Evolutionary conservation across 2,888 invertebrate species (phyloP).

Genomic region (Campoletis raptor): DNA sequence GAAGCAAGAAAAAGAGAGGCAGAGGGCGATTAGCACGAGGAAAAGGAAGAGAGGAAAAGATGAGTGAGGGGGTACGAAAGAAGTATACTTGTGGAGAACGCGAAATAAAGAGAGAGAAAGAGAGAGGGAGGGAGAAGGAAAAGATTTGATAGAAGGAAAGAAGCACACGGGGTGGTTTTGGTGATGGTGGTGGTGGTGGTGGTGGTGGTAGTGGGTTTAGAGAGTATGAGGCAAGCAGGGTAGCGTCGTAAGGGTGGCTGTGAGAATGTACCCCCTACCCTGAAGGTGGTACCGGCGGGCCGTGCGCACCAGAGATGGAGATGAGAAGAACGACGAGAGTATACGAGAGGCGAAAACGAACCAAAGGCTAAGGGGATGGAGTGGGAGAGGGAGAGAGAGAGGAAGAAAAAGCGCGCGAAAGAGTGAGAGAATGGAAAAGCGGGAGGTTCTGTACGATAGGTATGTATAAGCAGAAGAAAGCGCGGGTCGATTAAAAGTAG

Average conservation of each 20-base stretch:
- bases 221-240: slow-evolving; percentile 31
- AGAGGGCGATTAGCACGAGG: slow-evolving; percentile 66
- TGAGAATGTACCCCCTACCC: slow-evolving; percentile 74
- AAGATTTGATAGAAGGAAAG: slow-evolving; percentile 43
- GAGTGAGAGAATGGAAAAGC: slow-evolving; percentile 69
- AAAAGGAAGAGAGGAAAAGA: slow-evolving; percentile 61
- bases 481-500: slow-evolving; percentile 85
- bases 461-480: slow-evolving; percentile 85
- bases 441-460: slow-evolving; percentile 78
- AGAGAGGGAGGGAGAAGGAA: slow-evolving; percentile 41
- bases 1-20: slow-evolving; percentile 40
- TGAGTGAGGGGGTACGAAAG: slow-evolving; percentile 66
- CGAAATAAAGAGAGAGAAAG: slow-evolving; percentile 37
- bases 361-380: slow-evolving; percentile 70
- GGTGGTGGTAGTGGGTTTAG: slow-evolving; percentile 44
- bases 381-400: slow-evolving; percentile 71
- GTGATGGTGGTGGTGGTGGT: slow-evolving; percentile 50
- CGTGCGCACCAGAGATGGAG: slow-evolving; percentile 71
- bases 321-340: slow-evolving; percentile 72
- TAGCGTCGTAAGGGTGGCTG: slow-evolving; percentile 74
- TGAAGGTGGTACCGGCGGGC: slow-evolving; percentile 66
- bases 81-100: slow-evolving; percentile 53
- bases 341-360: slow-evolving; percentile 54
- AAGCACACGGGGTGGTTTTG: slow-evolving; percentile 41
- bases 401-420: slow-evolving; percentile 60